Evolutionary conservation across 1,140 invertebrate genomes (phyloP).

Genomic region (Drosophila truncata): DNA sequence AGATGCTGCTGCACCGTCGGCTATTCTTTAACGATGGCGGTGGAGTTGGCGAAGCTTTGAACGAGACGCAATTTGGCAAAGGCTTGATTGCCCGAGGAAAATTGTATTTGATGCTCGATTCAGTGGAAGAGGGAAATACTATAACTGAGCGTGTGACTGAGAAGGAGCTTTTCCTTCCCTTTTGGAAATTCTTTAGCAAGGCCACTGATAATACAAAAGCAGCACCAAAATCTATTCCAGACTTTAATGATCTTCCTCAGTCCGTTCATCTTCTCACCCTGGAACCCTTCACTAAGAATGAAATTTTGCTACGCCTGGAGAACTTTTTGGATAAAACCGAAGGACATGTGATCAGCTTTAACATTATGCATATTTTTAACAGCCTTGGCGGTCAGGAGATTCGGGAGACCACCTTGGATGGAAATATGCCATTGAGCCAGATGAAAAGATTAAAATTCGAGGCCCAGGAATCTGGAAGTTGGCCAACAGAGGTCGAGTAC

Average conservation of each 20-base stretch:
- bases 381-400: constrained; percentile 51
- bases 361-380: constrained; percentile 62
- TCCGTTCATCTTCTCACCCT: constrained; percentile 95
- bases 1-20: constrained; percentile 95
- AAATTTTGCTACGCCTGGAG: constrained; percentile 93
- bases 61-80: constrained; percentile 92
- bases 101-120: constrained; percentile 88
- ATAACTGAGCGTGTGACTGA: constrained; percentile 48
- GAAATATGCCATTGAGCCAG: constrained; percentile 58
- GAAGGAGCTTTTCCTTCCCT: constrained; percentile 65
- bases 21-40: constrained; percentile 95
- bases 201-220: constrained; percentile 64
- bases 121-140: constrained; percentile 51
- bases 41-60: constrained; percentile 96
- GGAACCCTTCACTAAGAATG: constrained; percentile 91
- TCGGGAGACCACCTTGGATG: constrained; percentile 74
- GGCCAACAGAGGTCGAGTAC: constrained; percentile 18
- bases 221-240: constrained; percentile 7
- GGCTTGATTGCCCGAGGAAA: constrained; percentile 94
- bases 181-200: constrained; percentile 78
- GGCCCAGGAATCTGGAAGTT: constrained; percentile 38
- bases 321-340: constrained; percentile 93
- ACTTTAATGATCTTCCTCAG: constrained; percentile 85
- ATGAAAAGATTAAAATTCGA: constrained; percentile 71
- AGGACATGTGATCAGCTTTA: constrained; percentile 86